Conservation (phyloP, 2,113 vertebrate species). For the Alethe castanea region DNA sequence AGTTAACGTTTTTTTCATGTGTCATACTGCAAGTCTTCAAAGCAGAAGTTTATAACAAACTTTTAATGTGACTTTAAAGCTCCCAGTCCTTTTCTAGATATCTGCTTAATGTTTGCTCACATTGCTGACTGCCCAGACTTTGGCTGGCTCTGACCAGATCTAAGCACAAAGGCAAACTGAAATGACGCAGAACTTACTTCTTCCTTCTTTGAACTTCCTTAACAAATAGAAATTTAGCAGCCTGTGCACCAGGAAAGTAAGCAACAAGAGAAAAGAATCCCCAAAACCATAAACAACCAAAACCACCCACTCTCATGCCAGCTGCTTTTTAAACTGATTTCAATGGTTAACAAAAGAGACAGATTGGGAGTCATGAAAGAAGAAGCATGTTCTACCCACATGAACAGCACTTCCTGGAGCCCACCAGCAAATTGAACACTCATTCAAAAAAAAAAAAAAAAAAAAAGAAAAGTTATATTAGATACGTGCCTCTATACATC, state of each 20-base stretch:
- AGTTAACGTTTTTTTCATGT: conserved; percentile 20
- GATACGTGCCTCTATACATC: neutral
- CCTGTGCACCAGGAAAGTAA: conserved; percentile 15
- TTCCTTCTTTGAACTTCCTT: conserved; percentile 55
- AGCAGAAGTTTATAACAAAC: neutral
- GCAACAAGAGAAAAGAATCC: conserved; percentile 19
- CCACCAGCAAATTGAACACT: neutral
- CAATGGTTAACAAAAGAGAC: neutral
- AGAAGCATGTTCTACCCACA: neutral
- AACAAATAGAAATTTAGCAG: conserved; percentile 41
- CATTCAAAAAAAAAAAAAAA: rapidly evolving
- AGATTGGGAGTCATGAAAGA: neutral
- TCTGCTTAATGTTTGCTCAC: conserved; percentile 58
- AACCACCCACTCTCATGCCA: conserved; percentile 24
- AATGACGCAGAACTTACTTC: conserved; percentile 41
- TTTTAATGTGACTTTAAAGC: conserved; percentile 8
- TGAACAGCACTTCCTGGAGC: neutral
- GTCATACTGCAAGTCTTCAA: conserved; percentile 35
- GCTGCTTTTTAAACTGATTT: neutral
- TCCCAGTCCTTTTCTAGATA: conserved; percentile 16
- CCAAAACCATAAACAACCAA: neutral
- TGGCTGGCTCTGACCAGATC: conserved; percentile 49
- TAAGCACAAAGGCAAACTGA: conserved; percentile 45
- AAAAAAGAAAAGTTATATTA: neutral
- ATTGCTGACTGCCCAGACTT: conserved; percentile 18